Evolutionary conservation across 2,888 invertebrate species (phyloP), one percentile per base, ranked within the genome.

Genomic region (Ferrisia virgata): DNA sequence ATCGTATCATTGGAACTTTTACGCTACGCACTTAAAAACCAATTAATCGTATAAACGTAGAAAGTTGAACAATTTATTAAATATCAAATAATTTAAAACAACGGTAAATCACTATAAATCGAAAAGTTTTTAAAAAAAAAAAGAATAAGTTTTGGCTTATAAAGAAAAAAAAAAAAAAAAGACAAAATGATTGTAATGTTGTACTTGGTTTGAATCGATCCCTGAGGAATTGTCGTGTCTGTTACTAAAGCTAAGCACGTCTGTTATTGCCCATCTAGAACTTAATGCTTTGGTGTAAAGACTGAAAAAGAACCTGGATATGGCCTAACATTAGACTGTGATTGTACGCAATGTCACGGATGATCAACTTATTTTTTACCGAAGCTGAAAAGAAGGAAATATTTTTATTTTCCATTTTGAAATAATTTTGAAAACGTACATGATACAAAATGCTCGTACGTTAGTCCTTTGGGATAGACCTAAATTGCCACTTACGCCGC

Each of bases 301-400:
- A 82, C 82, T 82, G 53, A 82, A 39, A 58, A 64, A 82, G 82
- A 83, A 83, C 72, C 72, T 43, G 83, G 83, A 83, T 83, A 72
- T 72, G 83, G 83, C 83, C 83, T 83, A 83, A 83, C 83, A 83
- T 83, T 83, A 83, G 76, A 69, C 83, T 83, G 83, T 83, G 83
- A 83, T 83, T 83, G 83, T 83, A 72, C 83, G 83, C 83, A 83
- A 83, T 83, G 83, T 83, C 83, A 83, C 83, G 83, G 83, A 83
- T 83, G 83, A 83, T 83, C 83, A 83, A 83, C 83, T 83, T 83
- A 83, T 83, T 83, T 83, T 83, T 83, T 83, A 83, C 83, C 83
- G 83, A 83, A 83, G 40, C 72, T 31, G 69, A 76, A 83, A 83
- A 76, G 69, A 72, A 83, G 83, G 22, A 83, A 83, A 83, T 76